Base-by-base conservation (phyloP, 2,113 vertebrate genomes). In the Equus przewalskii region DNA sequence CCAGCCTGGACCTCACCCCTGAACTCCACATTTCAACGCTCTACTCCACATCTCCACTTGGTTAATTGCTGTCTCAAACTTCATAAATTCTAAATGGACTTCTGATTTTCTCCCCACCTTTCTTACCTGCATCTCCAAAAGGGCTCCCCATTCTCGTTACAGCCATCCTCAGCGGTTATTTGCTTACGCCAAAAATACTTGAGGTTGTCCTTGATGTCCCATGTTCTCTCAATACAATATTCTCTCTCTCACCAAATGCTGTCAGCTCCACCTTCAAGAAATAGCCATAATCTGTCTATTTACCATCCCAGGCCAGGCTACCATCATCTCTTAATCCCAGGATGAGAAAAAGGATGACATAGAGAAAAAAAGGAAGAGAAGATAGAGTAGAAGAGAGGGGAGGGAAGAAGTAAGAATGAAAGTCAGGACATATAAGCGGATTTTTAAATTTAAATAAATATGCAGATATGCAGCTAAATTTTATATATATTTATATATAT, bases 401-500 rank as follows among this genome's bases (percentile, higher is more conserved):
- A 62, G 36, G 5, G 28, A 12, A 46, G 54, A 21, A 65, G 21
- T 26, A 44, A 62, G n/a, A 64, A 85, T 51, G 4, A 93, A 95
- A 92, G 28, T 6, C 62, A 69, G 21, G 44, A 33, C 19, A 46
- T 21, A 44, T 33, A 72, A n/a, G 1, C 11, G 92, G 28, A 82
- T 62, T 46, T 94, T 80, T 65, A 46, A 75, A 67, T 30, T 65
- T 82, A 85, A 97, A 78, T 58, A 36, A 22, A 87, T 72, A 65
- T 73, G 49, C n/a, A 82, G 46, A 78, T 65, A 88, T 49, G 16
- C 49, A 96, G 1, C 51, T 65, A 94, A 89, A 73, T 44, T 58
- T 41, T 24, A 33, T 41, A n/a, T 70, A 46, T 96, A n/a, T 18
- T 92, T 93, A 46, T 96, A n/a, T 18, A 46, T 96, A n/a, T 18